These are phyloP conservation scores for Hylaeus anthracinus DNA, from an alignment of 1,140 invertebrate species.

Conservation along the genomic window DNA sequence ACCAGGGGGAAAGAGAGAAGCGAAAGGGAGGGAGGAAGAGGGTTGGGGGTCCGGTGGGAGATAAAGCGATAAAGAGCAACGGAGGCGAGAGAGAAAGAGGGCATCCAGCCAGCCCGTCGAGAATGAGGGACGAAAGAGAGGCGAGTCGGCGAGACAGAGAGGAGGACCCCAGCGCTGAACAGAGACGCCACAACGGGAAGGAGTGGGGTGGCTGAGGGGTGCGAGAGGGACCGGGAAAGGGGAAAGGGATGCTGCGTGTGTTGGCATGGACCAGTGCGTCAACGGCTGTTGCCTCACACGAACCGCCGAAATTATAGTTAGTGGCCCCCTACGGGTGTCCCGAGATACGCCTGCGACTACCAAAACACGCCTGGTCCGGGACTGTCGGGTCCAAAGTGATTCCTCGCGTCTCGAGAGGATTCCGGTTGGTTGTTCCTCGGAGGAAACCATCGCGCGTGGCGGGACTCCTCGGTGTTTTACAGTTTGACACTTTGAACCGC, in stretches of 20 bases:
- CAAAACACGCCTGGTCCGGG: conserved; percentile 32
- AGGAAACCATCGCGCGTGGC: background rate
- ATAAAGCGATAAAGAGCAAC: conserved; percentile 69
- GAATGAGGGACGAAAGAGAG: conserved; percentile 64
- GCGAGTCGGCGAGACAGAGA: conserved; percentile 28
- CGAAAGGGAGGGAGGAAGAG: conserved; percentile 31
- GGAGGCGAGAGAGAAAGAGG: conserved; percentile 57
- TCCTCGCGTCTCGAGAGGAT: background rate
- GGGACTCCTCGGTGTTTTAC: too few species aligned
- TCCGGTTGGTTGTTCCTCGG: background rate
- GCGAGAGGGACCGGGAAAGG: conserved; percentile 66
- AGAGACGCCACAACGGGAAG: conserved; percentile 48
- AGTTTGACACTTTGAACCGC: too few species aligned
- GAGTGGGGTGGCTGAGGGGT: conserved; percentile 64
- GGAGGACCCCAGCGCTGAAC: conserved; percentile 11
- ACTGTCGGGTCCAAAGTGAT: conserved; percentile 24
- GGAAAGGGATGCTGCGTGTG: conserved; percentile 80
- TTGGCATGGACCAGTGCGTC: conserved; percentile 82
- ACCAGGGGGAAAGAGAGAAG: conserved; percentile 52
- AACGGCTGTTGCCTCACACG: conserved; percentile 81
- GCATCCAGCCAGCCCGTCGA: conserved; percentile 60
- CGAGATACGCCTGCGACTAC: conserved; percentile 53
- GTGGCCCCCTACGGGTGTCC: conserved; percentile 72
- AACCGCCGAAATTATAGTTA: conserved; percentile 81
- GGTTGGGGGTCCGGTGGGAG: conserved; percentile 59